Percentiles rank a stretch among this genome's conserved stretches.
These are phyloP conservation scores for Natator depressus DNA, from an alignment of 2,113 vertebrate species.

Conservation along the genomic window DNA sequence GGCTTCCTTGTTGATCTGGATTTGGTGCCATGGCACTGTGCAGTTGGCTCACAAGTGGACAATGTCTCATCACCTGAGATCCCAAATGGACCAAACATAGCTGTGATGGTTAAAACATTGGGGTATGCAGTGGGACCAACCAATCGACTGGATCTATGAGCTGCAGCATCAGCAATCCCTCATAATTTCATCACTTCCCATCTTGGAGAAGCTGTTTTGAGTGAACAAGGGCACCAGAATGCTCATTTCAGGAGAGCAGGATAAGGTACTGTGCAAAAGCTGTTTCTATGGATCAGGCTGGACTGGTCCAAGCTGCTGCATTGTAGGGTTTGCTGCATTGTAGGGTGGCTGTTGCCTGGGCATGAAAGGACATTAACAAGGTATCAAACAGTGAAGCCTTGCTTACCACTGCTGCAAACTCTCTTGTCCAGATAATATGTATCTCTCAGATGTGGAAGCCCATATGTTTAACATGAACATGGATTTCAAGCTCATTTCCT, in stretches of 20 bases:
- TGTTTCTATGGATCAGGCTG: background rate
- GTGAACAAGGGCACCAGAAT: background rate
- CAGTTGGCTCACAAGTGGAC: background rate
- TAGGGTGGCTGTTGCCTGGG: background rate
- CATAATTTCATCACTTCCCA: background rate
- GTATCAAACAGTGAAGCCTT: background rate
- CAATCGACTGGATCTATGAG: no score
- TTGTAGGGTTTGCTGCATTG: fast-evolving
- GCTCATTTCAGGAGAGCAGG: background rate
- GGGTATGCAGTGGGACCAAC: fast-evolving
- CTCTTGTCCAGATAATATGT: background rate
- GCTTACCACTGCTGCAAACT: background rate
- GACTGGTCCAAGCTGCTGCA: background rate
- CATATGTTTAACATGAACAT: background rate
- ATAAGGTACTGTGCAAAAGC: background rate
- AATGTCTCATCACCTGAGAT: background rate
- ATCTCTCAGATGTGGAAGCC: fast-evolving
- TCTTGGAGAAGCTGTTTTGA: background rate
- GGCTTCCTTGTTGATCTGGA: background rate
- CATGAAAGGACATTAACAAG: fast-evolving
- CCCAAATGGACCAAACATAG: background rate
- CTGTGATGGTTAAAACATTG: fast-evolving
- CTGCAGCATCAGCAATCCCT: background rate
- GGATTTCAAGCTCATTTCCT: background rate
- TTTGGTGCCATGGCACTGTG: background rate